Base-by-base conservation (phyloP, 53 echinoderm and acorn worm species). In the Holothuria scabra region DNA sequence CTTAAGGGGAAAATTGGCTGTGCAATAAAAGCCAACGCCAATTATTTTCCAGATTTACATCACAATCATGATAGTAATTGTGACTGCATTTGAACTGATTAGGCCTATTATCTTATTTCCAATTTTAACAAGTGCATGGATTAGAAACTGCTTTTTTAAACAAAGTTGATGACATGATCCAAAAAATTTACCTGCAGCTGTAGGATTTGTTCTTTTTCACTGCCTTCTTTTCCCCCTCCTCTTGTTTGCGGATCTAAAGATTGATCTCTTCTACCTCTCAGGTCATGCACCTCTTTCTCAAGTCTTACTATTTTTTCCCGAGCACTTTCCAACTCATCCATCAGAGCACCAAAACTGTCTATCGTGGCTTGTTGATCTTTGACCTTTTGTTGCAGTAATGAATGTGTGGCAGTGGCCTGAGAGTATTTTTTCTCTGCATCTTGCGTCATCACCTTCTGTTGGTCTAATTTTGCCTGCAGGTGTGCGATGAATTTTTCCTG, bases 341-440 rank as follows among this genome's bases (percentile, higher is more conserved):
- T 46, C 24, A 72, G 12, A 21, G 46, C 22, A 72, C 46, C 46
- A 72, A 72, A 72, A 72, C 72, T 46, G 44, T 72, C 48, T 8
- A 72, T 72, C 4, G 72, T 72, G 4, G 44, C 72, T 72, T 44
- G 13, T 19, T 72, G 72, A n/a, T 72, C 44, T n/a, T 24, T 72
- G 44, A 72, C 44, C 46, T 72, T 72, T 34, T 72, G 44, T 24
- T 72, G 46, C 48, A 46, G 72, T 72, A 72, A 72, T 18, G 28
- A 56, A 33, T 78, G 78, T 3, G 78, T 58, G 58, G 28, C 52
- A 14, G 28, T 7, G 13, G 20, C 29, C 26, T 78, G 57, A 28
- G 78, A 78, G 24, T 58, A 78, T 14, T 29, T 16, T 28, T 59
- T 58, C 78, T 78, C 78, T 12, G 78, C 78, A 19, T 78, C 58